phyloP scores from a whole-genome alignment of 2,113 vertebrate species.

The Laticauda colubrina region DNA sequence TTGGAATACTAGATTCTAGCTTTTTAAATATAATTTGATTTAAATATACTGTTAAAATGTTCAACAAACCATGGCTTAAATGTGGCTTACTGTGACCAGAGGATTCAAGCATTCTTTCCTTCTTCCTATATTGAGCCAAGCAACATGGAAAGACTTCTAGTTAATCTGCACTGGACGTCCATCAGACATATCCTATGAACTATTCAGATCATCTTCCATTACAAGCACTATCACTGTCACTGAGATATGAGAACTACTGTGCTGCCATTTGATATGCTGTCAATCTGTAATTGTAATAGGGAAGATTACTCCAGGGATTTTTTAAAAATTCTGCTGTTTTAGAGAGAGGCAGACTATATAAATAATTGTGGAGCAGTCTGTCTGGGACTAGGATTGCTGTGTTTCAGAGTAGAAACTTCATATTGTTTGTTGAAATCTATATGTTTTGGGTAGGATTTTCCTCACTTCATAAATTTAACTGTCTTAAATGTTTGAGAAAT shows the following conservation, averaged over 20 bases:
- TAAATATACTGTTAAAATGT: not conserved
- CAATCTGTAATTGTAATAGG: not conserved
- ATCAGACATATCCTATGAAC: not conserved
- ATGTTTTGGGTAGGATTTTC: not conserved
- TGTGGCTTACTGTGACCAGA: not conserved
- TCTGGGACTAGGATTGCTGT: not conserved
- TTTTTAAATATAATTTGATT: not conserved
- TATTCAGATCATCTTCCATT: not conserved
- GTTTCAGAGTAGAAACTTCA: not conserved
- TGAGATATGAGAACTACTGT: not conserved
- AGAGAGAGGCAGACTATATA: not conserved
- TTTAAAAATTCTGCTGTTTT: not conserved
- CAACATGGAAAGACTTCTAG: not conserved
- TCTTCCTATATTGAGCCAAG: not conserved
- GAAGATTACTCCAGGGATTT: not conserved
- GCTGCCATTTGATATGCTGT: not conserved
- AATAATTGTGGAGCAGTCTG: not conserved
- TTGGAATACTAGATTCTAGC: not conserved
- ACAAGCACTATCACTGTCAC: not conserved
- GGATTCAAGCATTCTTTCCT: not conserved
- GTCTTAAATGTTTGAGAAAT: not conserved
- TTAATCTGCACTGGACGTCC: not conserved
- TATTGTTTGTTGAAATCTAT: not conserved
- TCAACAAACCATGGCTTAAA: not conserved
- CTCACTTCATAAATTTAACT: not conserved